These are phyloP conservation scores for Microchrysa polita DNA, from an alignment of 2,888 invertebrate species.

Conservation along the genomic window DNA sequence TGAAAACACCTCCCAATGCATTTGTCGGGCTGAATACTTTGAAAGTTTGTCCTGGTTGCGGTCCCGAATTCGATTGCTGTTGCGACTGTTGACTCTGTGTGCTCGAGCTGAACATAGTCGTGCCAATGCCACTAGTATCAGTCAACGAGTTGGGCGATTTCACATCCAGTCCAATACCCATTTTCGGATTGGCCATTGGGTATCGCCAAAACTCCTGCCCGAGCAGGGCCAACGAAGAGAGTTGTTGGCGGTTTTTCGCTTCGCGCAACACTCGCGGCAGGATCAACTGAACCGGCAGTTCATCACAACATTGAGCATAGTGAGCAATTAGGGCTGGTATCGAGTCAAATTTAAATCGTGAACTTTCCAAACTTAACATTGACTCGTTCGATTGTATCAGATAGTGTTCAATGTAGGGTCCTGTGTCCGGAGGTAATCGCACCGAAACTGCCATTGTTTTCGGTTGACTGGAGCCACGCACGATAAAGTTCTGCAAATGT, in stretches of 20 bases:
- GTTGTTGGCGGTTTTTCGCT: conserved; percentile 88
- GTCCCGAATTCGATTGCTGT: conserved; percentile 24
- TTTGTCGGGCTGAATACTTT: conserved; percentile 60
- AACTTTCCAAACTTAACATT: conserved; percentile 89
- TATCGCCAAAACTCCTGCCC: conserved; percentile 90
- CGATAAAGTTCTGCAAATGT: conserved; percentile 87
- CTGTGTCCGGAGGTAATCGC: conserved; percentile 84
- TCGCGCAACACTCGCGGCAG: conserved; percentile 87
- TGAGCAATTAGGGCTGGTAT: conserved; percentile 93
- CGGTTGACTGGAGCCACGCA: conserved; percentile 91
- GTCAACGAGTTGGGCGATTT: conserved; percentile 64
- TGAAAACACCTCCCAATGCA: conserved; percentile 57
- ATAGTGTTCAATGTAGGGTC: conserved; percentile 95
- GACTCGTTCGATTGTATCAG: conserved; percentile 87
- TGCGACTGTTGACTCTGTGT: conserved; percentile 56
- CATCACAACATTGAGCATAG: conserved; percentile 94
- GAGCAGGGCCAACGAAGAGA: conserved; percentile 87
- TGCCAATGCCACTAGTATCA: conserved; percentile 63
- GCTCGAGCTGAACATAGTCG: conserved; percentile 61
- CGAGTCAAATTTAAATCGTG: conserved; percentile 91
- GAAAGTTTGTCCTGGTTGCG: conserved; percentile 46
- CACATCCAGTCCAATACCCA: conserved; percentile 58
- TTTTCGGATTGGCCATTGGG: conserved; percentile 79
- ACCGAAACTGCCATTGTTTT: conserved; percentile 96
- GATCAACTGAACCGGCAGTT: conserved; percentile 88